Conservation (phyloP, 2,888 invertebrate genomes). For the Trachelus stipa region DNA sequence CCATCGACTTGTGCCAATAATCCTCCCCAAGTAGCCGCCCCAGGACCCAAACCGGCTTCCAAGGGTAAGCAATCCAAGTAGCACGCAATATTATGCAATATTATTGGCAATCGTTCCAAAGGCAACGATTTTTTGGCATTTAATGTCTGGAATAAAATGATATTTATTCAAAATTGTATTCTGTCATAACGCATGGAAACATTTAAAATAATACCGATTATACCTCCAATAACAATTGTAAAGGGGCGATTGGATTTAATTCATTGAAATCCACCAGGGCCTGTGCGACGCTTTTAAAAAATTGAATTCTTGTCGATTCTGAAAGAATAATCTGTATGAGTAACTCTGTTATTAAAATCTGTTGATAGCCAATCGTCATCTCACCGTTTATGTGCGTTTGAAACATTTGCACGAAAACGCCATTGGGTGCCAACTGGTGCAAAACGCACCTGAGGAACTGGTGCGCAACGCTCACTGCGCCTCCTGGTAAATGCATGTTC, state of each 20-base stretch:
- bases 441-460: constrained; percentile 97
- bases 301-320: constrained; percentile 81
- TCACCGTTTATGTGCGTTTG: constrained; percentile 88
- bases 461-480: constrained; percentile 94
- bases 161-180: constrained; percentile 17
- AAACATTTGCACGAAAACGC: constrained; percentile 96
- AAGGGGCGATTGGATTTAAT: constrained; percentile 92
- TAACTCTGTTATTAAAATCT: background rate
- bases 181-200: constrained; percentile 9
- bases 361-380: constrained; percentile 10
- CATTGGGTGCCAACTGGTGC: constrained; percentile 96
- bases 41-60: constrained; percentile 78
- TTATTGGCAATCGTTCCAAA: constrained; percentile 77
- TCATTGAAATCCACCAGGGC: constrained; percentile 96
- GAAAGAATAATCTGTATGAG: constrained; percentile 33
- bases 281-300: constrained; percentile 94
- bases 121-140: constrained; percentile 83
- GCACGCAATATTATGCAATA: constrained; percentile 91
- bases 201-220: background rate
- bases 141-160: constrained; percentile 70
- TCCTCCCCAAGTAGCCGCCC: constrained; percentile 81
- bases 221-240: constrained; percentile 90
- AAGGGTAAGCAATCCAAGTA: constrained; percentile 93
- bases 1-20: constrained; percentile 89
- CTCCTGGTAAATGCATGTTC: constrained; percentile 91